Conservation (phyloP, 2,797 vertebrate species). For the Oreochromis mossambicus region DNA sequence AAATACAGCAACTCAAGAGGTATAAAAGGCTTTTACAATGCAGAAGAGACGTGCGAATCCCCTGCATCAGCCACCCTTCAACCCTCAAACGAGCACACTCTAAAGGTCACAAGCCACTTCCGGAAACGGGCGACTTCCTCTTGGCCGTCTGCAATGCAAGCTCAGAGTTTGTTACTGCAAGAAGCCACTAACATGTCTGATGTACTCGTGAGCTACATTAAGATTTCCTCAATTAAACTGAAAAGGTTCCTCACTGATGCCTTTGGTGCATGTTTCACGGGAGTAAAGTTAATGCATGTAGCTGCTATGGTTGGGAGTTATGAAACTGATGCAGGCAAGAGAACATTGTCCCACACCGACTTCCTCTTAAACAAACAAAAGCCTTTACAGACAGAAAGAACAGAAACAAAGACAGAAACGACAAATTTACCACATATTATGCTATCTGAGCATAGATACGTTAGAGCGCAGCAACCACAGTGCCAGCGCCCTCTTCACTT, state of each 20-base stretch:
- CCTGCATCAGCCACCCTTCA: conserved; percentile 13
- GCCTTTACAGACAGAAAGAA: background rate
- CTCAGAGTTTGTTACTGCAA: conserved; percentile 24
- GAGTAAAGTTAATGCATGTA: background rate
- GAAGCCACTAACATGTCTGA: background rate
- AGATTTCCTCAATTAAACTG: background rate
- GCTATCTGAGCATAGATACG: background rate
- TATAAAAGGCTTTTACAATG: background rate
- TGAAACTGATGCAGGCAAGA: background rate
- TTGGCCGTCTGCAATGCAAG: conserved; percentile 41
- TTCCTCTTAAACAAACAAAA: conserved; percentile 23
- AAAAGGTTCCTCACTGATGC: background rate
- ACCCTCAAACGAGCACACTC: conserved; percentile 50
- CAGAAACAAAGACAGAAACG: background rate
- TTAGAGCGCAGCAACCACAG: background rate
- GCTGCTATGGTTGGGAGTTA: background rate
- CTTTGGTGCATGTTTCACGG: background rate
- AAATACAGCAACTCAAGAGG: background rate
- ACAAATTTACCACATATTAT: background rate
- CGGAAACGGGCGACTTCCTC: conserved; percentile 77
- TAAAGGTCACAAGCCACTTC: conserved; percentile 80
- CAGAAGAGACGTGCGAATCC: background rate
- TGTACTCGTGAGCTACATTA: background rate
- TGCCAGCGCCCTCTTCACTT: background rate
- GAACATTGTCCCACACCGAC: background rate